Conservation (phyloP, 1,140 invertebrate species). For the Drosophila insularis region DNA sequence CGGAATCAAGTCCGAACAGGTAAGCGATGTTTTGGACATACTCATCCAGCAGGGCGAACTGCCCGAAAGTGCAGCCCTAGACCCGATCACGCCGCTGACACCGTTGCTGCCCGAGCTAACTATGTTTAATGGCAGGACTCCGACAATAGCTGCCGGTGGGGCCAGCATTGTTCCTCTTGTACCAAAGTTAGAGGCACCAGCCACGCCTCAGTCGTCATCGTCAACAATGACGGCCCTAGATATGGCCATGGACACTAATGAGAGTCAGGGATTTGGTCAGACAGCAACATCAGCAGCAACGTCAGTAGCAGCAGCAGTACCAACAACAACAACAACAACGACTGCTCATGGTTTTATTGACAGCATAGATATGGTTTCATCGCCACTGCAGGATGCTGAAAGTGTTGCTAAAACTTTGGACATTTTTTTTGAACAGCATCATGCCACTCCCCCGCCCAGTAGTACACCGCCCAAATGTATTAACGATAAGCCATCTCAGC, state of each 20-base stretch:
- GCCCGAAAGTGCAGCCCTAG: constrained; percentile 92
- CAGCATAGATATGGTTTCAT: constrained; percentile 78
- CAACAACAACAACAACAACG: constrained; percentile 21
- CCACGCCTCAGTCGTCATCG: constrained; percentile 52
- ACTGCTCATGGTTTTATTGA: constrained; percentile 55
- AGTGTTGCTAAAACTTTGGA: constrained; percentile 76
- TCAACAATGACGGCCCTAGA: constrained; percentile 31
- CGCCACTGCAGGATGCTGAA: constrained; percentile 70
- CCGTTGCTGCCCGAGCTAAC: constrained; percentile 57
- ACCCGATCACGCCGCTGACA: constrained; percentile 86
- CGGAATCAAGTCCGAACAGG: constrained; percentile 91
- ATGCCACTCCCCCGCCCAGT: constrained; percentile 64
- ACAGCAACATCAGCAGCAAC: background rate
- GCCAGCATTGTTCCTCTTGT: constrained; percentile 65
- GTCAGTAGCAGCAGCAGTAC: constrained; percentile 13
- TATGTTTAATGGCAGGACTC: constrained; percentile 47
- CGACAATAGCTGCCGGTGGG: constrained; percentile 53
- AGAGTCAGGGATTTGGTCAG: constrained; percentile 1
- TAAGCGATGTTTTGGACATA: constrained; percentile 97
- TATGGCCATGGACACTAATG: constrained; percentile 64
- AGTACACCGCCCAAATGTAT: constrained; percentile 54
- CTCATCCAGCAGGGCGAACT: constrained; percentile 96
- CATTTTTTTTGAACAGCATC: constrained; percentile 78
- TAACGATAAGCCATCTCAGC: constrained; percentile 35
- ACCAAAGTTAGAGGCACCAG: constrained; percentile 58